A percentile compares a stretch with the other conserved stretches of the same genome.
Evolutionary conservation across 1,140 invertebrate species (phyloP).

Genomic region (Drosophila pallidifrons): DNA sequence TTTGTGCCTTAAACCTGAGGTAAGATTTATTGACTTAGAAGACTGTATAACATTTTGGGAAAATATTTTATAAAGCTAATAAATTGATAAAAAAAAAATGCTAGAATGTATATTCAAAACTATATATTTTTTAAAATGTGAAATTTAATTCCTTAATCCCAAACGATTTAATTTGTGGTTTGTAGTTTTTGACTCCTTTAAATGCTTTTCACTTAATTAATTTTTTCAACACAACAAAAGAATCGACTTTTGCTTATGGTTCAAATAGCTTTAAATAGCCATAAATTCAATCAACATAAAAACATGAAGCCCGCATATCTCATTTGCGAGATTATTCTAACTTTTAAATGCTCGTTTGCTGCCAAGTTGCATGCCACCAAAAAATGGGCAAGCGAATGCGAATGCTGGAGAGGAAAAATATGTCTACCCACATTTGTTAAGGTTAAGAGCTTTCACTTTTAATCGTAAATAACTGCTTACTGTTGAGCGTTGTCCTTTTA

Average conservation of each 20-base stretch:
- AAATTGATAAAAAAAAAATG: too few relatives aligned
- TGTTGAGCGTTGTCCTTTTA: constrained; percentile 36
- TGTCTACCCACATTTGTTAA: constrained; percentile 41
- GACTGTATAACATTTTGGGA: too few relatives aligned
- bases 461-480: constrained; percentile 47
- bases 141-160: too few relatives aligned
- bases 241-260: neutral
- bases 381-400: neutral
- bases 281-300: constrained; percentile 2
- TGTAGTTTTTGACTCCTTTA: too few relatives aligned
- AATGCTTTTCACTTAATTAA: too few relatives aligned
- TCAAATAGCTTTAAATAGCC: neutral
- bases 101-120: too few relatives aligned
- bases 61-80: too few relatives aligned
- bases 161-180: too few relatives aligned
- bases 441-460: constrained; percentile 53
- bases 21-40: too few relatives aligned
- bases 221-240: neutral
- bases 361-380: constrained; percentile 14
- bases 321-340: constrained; percentile 6
- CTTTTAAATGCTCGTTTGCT: constrained; percentile 25
- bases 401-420: constrained; percentile 30
- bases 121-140: too few relatives aligned
- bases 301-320: neutral
- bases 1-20: too few relatives aligned